phyloP scores from a whole-genome alignment of 2,797 vertebrate genomes.

The Melanotaenia maccullochi region DNA sequence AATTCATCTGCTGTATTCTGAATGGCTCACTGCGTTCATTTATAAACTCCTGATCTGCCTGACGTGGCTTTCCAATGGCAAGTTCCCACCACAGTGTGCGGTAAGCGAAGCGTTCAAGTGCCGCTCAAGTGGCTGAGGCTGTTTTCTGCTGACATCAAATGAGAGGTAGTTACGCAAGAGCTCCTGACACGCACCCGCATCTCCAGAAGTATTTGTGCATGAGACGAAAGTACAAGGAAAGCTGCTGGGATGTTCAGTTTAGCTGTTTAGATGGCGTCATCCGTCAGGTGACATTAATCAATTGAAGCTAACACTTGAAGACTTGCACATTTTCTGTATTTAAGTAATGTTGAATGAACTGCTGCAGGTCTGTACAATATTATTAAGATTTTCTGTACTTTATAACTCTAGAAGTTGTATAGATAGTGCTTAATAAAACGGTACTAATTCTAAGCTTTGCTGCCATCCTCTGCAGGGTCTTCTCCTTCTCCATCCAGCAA shows the following conservation, averaged over 20 bases:
- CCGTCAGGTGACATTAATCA: no score
- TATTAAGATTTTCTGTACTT: background rate
- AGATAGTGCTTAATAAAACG: no score
- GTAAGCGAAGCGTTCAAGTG: slow-evolving; percentile 10
- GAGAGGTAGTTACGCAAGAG: slow-evolving; percentile 42
- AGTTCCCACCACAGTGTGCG: background rate
- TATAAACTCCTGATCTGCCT: background rate
- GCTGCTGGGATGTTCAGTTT: slow-evolving; percentile 20
- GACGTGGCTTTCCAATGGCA: background rate
- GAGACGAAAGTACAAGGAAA: slow-evolving; percentile 46
- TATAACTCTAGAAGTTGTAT: no score
- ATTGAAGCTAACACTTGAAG: background rate
- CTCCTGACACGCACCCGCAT: slow-evolving; percentile 25
- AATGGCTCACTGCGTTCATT: background rate
- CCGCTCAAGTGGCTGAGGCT: background rate
- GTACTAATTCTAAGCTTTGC: no score
- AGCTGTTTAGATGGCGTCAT: slow-evolving; percentile 2
- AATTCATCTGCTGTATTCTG: background rate
- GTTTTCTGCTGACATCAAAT: slow-evolving; percentile 42
- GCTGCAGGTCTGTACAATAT: background rate
- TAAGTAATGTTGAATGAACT: no score
- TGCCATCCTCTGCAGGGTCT: slow-evolving; percentile 58
- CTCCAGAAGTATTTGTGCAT: slow-evolving; percentile 32
- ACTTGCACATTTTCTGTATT: background rate
- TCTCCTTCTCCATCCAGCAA: slow-evolving; percentile 82